Conservation (phyloP, 2,113 vertebrate species). For the Saccopteryx leptura region DNA sequence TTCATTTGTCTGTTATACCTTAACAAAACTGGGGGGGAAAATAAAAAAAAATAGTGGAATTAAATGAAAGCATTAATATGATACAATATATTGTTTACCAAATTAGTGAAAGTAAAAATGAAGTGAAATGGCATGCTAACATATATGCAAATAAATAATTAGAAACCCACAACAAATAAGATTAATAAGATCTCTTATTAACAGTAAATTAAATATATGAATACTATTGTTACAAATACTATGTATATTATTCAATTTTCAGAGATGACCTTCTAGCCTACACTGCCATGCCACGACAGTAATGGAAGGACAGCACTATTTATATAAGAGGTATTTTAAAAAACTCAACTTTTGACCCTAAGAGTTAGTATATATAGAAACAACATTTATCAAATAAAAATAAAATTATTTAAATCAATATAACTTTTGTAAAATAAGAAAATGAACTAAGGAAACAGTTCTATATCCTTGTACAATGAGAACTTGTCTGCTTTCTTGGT, state of each 20-base stretch:
- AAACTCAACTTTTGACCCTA: neutral
- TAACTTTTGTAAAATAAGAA: neutral
- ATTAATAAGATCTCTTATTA: neutral
- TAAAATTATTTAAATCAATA: neutral
- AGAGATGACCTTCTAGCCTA: neutral
- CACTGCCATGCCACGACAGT: neutral
- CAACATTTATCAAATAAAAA: neutral
- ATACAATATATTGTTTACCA: neutral
- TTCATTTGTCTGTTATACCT: neutral
- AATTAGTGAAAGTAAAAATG: neutral
- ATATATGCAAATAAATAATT: neutral
- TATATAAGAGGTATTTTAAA: neutral
- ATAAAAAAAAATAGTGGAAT: neutral
- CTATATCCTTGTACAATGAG: neutral
- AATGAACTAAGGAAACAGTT: neutral
- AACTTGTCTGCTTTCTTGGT: neutral
- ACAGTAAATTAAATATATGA: neutral
- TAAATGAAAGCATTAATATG: neutral
- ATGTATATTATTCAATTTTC: neutral
- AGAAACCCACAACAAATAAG: constrained; percentile 6
- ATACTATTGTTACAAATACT: neutral
- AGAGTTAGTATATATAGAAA: neutral
- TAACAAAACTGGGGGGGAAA: neutral
- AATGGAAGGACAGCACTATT: neutral
- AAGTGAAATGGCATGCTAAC: neutral